A percentile compares a stretch with the other conserved stretches of the same genome.
phyloP scores from a whole-genome alignment of 1,140 invertebrate genomes.

The Leptopilina boulardi region DNA sequence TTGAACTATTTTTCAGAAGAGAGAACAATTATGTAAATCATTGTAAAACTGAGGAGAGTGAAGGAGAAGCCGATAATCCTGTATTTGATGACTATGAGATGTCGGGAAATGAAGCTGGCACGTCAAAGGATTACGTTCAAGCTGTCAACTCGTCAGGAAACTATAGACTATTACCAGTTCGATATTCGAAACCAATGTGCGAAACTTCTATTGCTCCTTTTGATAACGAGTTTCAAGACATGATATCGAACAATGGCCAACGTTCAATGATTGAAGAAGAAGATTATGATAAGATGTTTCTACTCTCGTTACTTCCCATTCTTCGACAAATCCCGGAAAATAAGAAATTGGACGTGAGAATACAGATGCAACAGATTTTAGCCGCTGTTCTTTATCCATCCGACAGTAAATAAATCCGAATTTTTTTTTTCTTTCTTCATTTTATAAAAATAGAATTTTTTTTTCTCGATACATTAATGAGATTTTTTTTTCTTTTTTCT shows the following conservation, averaged over 20 bases:
- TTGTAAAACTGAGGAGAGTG: constrained; percentile 62
- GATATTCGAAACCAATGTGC: constrained; percentile 65
- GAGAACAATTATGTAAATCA: constrained; percentile 31
- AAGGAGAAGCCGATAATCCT: constrained; percentile 63
- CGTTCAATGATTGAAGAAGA: constrained; percentile 61
- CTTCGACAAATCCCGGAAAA: constrained; percentile 68
- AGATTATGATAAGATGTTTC: constrained; percentile 73
- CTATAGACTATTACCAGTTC: constrained; percentile 51
- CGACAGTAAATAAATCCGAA: constrained; percentile 53
- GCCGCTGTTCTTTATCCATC: constrained; percentile 61
- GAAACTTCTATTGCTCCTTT: constrained; percentile 66
- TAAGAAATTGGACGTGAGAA: constrained; percentile 69
- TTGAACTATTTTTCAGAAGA: not conserved
- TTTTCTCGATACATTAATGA: no score
- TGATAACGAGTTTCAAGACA: constrained; percentile 66
- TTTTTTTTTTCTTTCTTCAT: not conserved
- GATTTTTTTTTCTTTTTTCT: no score
- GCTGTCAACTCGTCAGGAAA: constrained; percentile 49
- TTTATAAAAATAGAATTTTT: no score
- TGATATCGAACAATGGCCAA: constrained; percentile 63
- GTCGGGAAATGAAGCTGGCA: constrained; percentile 54
- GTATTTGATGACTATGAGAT: constrained; percentile 67
- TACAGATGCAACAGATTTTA: constrained; percentile 72
- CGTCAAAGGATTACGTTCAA: constrained; percentile 58
- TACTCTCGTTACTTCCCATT: constrained; percentile 68